phyloP scores from a whole-genome alignment of 2,797 vertebrate genomes.

The Erpetoichthys calabaricus region DNA sequence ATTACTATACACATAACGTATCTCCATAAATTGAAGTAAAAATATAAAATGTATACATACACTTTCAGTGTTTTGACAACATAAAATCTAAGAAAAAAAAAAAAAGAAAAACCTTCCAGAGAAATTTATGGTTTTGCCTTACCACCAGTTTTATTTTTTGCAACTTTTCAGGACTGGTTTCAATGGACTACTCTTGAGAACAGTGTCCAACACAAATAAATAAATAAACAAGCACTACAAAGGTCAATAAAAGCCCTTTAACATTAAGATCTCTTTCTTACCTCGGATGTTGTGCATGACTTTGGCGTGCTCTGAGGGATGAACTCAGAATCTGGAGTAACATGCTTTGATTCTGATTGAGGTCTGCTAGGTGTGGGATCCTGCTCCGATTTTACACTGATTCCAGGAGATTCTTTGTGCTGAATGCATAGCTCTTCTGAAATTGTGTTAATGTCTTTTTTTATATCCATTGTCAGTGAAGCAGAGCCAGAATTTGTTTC shows the following conservation, averaged over 20 bases:
- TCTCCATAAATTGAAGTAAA: no score
- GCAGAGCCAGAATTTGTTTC: slow-evolving; percentile 35
- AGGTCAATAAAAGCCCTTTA: no score
- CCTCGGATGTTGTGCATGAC: slow-evolving; percentile 85
- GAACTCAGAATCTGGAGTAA: slow-evolving; percentile 50
- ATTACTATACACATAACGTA: no score
- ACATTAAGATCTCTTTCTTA: slow-evolving; percentile 25
- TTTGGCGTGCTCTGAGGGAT: slow-evolving; percentile 74
- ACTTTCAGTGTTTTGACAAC: no score
- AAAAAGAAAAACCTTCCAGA: no score
- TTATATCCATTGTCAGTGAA: slow-evolving; percentile 34
- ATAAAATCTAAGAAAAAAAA: no score
- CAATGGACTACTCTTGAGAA: no score
- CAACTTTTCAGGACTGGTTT: no score
- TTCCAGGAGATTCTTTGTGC: slow-evolving; percentile 44
- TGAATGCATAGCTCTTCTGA: slow-evolving; percentile 28
- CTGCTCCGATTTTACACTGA: slow-evolving; percentile 45
- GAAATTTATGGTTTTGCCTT: no score
- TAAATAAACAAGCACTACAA: no score
- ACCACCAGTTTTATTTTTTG: no score
- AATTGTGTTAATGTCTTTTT: slow-evolving; percentile 41
- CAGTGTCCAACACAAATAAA: not conserved
- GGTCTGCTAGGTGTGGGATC: slow-evolving; percentile 66
- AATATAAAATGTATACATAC: no score
- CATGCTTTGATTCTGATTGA: slow-evolving; percentile 67